phyloP scores from a whole-genome alignment of 1,140 invertebrate species.

The Eurytemora carolleeae region DNA sequence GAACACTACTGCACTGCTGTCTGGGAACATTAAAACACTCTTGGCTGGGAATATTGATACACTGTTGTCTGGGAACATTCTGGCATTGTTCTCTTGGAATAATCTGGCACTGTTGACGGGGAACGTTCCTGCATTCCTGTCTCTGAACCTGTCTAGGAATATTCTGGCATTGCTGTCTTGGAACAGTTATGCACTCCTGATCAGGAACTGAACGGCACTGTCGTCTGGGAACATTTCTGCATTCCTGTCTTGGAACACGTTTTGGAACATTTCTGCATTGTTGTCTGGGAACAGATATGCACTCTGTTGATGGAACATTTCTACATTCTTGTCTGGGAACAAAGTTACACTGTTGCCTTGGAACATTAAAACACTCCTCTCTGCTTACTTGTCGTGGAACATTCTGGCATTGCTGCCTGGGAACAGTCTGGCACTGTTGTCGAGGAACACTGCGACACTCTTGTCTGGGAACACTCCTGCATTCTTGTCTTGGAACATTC shows the following conservation, averaged over 20 bases:
- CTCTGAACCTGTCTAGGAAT: background rate
- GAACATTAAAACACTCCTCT: too few relatives aligned
- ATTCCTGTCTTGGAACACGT: slow-evolving; percentile 2
- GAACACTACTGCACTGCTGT: slow-evolving; percentile 3
- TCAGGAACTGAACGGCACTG: slow-evolving; percentile 1
- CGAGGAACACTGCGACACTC: too few relatives aligned
- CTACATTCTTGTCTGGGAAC: slow-evolving; percentile 8
- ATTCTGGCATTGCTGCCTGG: slow-evolving; percentile 4
- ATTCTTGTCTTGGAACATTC: slow-evolving; percentile 11
- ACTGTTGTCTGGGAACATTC: slow-evolving; percentile 9
- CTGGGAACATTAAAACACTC: slow-evolving; percentile 4
- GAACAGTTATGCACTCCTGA: slow-evolving; percentile 5
- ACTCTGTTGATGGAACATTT: slow-evolving; percentile 10
- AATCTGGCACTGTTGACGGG: slow-evolving; percentile 5
- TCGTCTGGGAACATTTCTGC: slow-evolving; percentile 4
- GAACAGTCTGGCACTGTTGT: too few relatives aligned
- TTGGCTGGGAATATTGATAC: slow-evolving; percentile 1
- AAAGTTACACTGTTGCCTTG: slow-evolving; percentile 10
- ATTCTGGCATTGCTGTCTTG: slow-evolving; percentile 2
- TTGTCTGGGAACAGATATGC: slow-evolving; percentile 1
- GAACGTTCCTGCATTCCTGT: slow-evolving; percentile 10
- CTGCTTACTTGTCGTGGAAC: slow-evolving; percentile 8
- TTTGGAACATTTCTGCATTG: slow-evolving; percentile 8
- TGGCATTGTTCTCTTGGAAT: slow-evolving; percentile 10
- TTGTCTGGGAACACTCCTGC: too few relatives aligned